phyloP scores from a whole-genome alignment of 2,888 invertebrate species.

The Fissipunctia ypsillon region DNA sequence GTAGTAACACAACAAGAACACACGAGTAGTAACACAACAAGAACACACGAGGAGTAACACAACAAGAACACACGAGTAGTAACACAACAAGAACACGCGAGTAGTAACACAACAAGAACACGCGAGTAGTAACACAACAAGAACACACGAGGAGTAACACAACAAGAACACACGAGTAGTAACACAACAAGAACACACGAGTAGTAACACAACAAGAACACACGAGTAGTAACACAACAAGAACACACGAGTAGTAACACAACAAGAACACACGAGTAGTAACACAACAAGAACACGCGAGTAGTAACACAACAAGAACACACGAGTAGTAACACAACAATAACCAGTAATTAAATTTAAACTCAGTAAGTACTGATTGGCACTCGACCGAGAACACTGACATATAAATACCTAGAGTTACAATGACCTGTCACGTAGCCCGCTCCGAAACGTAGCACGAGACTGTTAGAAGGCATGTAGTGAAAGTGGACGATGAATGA shows the following conservation, averaged over 20 bases:
- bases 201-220: constrained; percentile 11
- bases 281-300: constrained; percentile 2
- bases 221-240: constrained; percentile 5
- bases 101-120: constrained; percentile 11
- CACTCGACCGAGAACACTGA: constrained; percentile 35
- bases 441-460: background rate
- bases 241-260: constrained; percentile 1
- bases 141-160: background rate
- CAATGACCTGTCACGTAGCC: constrained; percentile 46
- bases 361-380: constrained; percentile 22
- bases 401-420: constrained; percentile 26
- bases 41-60: background rate
- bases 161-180: constrained; percentile 5
- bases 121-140: constrained; percentile 3
- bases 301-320: constrained; percentile 11
- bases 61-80: constrained; percentile 5
- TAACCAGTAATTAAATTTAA: background rate
- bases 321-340: constrained; percentile 5
- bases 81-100: constrained; percentile 2
- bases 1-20: constrained; percentile 11
- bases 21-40: constrained; percentile 5
- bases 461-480: background rate
- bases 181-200: constrained; percentile 4
- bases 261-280: constrained; percentile 5
- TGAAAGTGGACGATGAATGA: constrained; percentile 10